A percentile compares a stretch with the other conserved stretches of the same genome.
These are phyloP conservation scores for Orthosia cruda DNA, from an alignment of 2,888 invertebrate genomes.

Conservation along the genomic window DNA sequence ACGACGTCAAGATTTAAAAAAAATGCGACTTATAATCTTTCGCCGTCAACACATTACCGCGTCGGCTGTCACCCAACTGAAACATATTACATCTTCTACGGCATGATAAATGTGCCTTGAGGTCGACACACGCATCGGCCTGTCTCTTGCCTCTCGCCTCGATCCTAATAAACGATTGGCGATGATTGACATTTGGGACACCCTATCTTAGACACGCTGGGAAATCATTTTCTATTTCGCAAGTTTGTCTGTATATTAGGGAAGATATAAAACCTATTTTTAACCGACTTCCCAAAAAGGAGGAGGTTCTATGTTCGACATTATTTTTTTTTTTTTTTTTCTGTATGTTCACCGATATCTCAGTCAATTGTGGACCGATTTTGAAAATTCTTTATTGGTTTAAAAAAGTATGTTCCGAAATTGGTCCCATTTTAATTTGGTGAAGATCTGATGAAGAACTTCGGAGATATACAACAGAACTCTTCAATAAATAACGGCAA, in stretches of 20 bases:
- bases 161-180: slow-evolving; percentile 88
- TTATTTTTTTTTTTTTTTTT: too few species aligned
- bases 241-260: slow-evolving; percentile 9
- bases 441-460: too few species aligned
- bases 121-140: slow-evolving; percentile 77
- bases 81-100: slow-evolving; percentile 90
- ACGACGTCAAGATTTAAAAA: slow-evolving; percentile 50
- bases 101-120: slow-evolving; percentile 88
- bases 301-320: too few species aligned
- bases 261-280: not conserved
- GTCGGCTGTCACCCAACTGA: slow-evolving; percentile 84
- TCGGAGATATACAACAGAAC: too few species aligned
- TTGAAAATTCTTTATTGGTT: too few species aligned
- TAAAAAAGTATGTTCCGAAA: too few species aligned
- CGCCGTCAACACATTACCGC: slow-evolving; percentile 78
- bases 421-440: too few species aligned
- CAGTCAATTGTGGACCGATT: too few species aligned
- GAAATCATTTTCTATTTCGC: slow-evolving; percentile 66
- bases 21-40: slow-evolving; percentile 77
- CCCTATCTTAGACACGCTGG: slow-evolving; percentile 67
- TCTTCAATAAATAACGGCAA: too few species aligned
- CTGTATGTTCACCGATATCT: too few species aligned
- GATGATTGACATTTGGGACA: slow-evolving; percentile 86
- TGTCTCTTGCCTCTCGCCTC: slow-evolving; percentile 76
- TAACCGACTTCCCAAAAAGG: too few species aligned